Base-by-base conservation (phyloP, 2,888 invertebrate species). In the Acleris laterana region DNA sequence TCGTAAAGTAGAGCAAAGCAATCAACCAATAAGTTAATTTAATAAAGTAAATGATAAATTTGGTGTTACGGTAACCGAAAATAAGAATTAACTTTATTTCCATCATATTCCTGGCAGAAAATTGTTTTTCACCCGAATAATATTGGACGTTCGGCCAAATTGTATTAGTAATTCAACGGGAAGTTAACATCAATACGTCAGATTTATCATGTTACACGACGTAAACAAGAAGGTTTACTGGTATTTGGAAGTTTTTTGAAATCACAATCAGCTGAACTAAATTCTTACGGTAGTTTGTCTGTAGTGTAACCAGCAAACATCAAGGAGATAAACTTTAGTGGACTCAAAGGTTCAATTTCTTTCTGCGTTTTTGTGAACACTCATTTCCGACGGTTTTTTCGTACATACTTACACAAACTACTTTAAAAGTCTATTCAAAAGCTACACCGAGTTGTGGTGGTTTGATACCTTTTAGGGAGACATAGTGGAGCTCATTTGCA, bases 151-250 rank as follows among this genome's bases (percentile, higher is more conserved):
- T 25, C 46, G 60, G 25, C 50, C 44, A 55, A 46, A 65, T 50
- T 60, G 50, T 55, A 42, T 65, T 55, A 65, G 55, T 60, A 55
- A 55, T 49, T 50, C 55, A 50, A 6, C 65, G 42, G 57, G 59
- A 49, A 49, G 51, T n/a, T 44, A 19, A 48, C 55, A 44, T 55
- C 50, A 28, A 50, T 44, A 42, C 49, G 49, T 53, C 53, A 48
- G 58, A 44, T 61, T 62, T 53, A 32, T 9, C 32, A 32, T 32
- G 32, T 32, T 32, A 9, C 20, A 48, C 53, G 55, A 53, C 51
- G 22, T 38, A 9, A 32, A 32, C 32, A 38, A 46, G 32, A 49
- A 48, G 48, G 48, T 22, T 64, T 48, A 59, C 32, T 49, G 48
- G 32, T 32, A 32, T 32, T 32, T 3, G 32, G 9, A 1, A 3